Conservation (phyloP, 2,113 vertebrate species). For the Platycercus adscitus region DNA sequence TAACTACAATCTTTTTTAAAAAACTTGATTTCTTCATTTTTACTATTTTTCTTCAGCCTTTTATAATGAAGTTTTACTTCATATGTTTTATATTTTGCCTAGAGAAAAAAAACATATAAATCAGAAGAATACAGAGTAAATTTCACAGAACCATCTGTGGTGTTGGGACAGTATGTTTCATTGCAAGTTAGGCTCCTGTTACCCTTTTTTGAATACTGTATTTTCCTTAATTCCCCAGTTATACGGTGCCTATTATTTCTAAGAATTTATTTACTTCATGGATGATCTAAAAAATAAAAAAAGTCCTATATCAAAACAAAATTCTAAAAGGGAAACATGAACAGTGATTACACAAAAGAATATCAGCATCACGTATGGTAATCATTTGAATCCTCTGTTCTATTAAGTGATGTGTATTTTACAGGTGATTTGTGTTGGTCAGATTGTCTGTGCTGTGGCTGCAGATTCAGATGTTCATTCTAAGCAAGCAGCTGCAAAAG, state of each 20-base stretch:
- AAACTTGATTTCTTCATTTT: not conserved
- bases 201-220: not conserved
- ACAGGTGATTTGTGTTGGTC: conserved; percentile 78
- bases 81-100: not conserved
- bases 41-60: not conserved
- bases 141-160: not conserved
- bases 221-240: not conserved
- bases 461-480: conserved; percentile 73
- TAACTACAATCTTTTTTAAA: not conserved
- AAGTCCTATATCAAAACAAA: not conserved
- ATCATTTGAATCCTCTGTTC: not conserved
- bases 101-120: not conserved
- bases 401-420: not conserved
- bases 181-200: not conserved
- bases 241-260: not conserved
- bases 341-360: not conserved
- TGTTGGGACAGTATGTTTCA: not conserved
- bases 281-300: not conserved
- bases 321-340: not conserved
- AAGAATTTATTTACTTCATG: not conserved
- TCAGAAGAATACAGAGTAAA: not conserved
- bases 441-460: conserved; percentile 76
- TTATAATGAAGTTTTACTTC: not conserved
- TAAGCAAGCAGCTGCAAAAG: conserved; percentile 67
- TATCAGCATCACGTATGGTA: not conserved